phyloP scores from a whole-genome alignment of 2,797 vertebrate species.

The Coregonus ussuriensis region DNA sequence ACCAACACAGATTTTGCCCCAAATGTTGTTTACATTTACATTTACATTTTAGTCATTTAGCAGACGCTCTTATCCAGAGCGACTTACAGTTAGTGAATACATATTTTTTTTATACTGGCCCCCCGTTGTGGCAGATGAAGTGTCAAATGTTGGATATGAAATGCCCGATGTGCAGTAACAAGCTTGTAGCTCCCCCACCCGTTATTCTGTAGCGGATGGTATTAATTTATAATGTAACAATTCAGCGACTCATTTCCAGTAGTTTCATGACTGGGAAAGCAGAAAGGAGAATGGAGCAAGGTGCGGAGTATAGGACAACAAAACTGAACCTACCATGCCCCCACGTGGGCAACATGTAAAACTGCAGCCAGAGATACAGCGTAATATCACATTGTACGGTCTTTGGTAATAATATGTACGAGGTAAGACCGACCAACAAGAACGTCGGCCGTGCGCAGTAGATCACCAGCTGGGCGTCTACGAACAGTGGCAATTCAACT shows the following conservation, averaged over 20 bases:
- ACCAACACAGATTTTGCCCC: neutral
- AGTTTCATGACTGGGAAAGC: neutral
- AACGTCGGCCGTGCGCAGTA: no score
- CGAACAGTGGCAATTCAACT: no score
- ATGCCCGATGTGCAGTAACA: neutral
- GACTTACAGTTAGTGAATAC: no score
- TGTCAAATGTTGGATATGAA: neutral
- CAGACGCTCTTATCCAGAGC: no score
- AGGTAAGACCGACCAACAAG: no score
- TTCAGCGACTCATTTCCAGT: neutral
- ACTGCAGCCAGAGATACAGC: neutral
- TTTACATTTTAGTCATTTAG: no score
- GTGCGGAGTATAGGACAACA: neutral
- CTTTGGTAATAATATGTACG: no score
- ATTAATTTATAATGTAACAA: neutral
- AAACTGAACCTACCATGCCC: slow-evolving; percentile 3
- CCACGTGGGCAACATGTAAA: slow-evolving; percentile 10
- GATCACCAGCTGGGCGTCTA: no score
- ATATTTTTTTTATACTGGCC: no score
- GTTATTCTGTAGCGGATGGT: neutral
- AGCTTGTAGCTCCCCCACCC: neutral
- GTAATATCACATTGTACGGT: no score
- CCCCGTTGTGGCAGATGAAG: no score
- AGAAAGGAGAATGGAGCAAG: neutral
- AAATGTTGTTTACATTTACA: no score